Evolutionary conservation across 1,140 invertebrate species (phyloP), one percentile per base, ranked within the genome.

Genomic region (Ladona fulva): DNA sequence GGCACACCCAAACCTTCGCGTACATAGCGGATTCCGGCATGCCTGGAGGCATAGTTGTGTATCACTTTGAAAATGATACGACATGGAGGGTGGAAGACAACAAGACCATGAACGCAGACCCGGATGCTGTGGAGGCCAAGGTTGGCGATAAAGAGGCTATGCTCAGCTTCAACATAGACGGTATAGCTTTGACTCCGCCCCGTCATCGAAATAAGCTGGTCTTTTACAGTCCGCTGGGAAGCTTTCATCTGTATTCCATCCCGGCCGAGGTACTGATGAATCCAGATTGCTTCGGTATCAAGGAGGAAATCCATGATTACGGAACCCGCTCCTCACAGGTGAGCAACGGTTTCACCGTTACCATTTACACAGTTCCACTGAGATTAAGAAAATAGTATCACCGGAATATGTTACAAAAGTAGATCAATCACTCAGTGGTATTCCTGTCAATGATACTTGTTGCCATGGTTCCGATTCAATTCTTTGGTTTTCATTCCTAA

Each of bases 81-180:
- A 12, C 76, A 10, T 77, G 76, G 76, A 77, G 76, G 42, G 25
- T 77, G n/a, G 22, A 52, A 22, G 44, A 77, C 16, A 8, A 12
- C 6, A 24, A 7, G 0, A 52, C 42, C 25, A 25, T 59, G 42
- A 25, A n/a, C 14, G 76, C 25, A 5, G 22, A 16, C 19, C 10
- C 14, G 8, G 42, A 22, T 0, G 44, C 25, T 66, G 12, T 37
- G 37, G 16, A 14, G 16, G 52, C 52, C 1, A 22, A 19, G 52
- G 52, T 66, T 12, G 52, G 52, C 16, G 52, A 22, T 66, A 19
- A 22, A 16, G 16, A 6, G 52, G 52, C 52, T 12, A 16, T 6
- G 5, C 52, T 66, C 12, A 66, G 1, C 12, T 66, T 22, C 52
- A 66, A 66, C 5, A 24, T 59, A 3, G 76, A 77, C 24, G 76